Conservation (phyloP, 92 coral and sea anemone species). For the Isaurus tuberculatus region DNA sequence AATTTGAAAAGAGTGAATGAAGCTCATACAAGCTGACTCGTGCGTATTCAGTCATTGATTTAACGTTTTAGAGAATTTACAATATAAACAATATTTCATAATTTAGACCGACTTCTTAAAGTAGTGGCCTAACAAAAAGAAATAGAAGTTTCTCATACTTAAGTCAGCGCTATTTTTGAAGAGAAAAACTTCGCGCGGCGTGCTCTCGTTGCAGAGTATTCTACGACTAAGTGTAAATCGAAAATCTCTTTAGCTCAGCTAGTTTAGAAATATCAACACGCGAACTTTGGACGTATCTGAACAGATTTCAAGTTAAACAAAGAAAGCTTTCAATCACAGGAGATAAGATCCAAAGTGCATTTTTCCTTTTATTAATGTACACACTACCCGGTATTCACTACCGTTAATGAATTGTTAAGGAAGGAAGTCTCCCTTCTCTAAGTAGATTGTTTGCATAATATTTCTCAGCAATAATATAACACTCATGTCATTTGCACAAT, state of each 20-base stretch:
- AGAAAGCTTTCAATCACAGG: neutral
- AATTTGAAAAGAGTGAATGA: neutral
- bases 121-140: neutral
- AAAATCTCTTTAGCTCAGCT: neutral
- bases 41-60: neutral
- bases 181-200: neutral
- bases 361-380: neutral
- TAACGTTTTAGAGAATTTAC: neutral
- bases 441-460: neutral
- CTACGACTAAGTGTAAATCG: neutral
- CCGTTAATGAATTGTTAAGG: neutral
- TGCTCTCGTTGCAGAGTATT: neutral
- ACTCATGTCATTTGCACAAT: neutral
- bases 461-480: neutral
- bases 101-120: neutral
- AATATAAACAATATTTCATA: neutral
- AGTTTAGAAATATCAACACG: neutral
- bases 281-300: conserved; percentile 6
- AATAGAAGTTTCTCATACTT: neutral
- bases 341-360: conserved; percentile 25
- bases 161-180: neutral
- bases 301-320: neutral
- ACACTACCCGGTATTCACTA: neutral
- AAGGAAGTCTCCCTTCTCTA: neutral
- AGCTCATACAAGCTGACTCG: conserved; percentile 32